phyloP scores from a whole-genome alignment of 2,113 vertebrate species.

The Sinosuthora webbiana region DNA sequence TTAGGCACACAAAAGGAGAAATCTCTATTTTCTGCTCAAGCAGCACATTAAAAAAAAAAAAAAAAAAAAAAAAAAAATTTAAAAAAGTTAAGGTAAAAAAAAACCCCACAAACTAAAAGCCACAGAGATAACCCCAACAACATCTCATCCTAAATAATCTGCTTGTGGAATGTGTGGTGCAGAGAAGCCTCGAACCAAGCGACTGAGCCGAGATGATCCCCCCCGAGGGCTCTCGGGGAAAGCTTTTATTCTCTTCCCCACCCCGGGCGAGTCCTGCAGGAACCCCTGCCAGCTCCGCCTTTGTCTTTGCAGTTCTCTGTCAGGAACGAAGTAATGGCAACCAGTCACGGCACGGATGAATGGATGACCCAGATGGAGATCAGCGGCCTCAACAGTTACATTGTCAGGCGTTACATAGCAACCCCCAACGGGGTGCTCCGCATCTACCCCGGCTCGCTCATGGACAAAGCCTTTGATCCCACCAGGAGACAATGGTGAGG shows the following conservation, averaged over 20 bases:
- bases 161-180: slow-evolving; percentile 47
- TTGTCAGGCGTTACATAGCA: slow-evolving; percentile 99
- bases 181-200: slow-evolving; percentile 61
- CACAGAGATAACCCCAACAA: not conserved
- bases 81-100: too few relatives aligned
- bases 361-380: slow-evolving; percentile 99
- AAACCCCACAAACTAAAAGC: not conserved
- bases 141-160: not conserved
- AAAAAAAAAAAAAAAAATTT: too few relatives aligned
- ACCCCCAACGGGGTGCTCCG: slow-evolving; percentile 99
- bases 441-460: slow-evolving; percentile 98
- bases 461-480: slow-evolving; percentile 99
- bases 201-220: slow-evolving; percentile 66
- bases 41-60: not conserved
- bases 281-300: slow-evolving; percentile 71
- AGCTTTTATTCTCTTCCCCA: slow-evolving; percentile 71
- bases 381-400: slow-evolving; percentile 97
- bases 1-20: not conserved
- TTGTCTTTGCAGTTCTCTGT: slow-evolving; percentile 92
- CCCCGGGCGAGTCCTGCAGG: slow-evolving; percentile 70
- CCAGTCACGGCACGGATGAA: slow-evolving; percentile 99
- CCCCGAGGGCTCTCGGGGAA: slow-evolving; percentile 21
- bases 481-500: slow-evolving; percentile 98
- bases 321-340: slow-evolving; percentile 99
- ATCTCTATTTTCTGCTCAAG: not conserved